Conservation (phyloP, 2,888 invertebrate species). For the Acanthosepion esculentum region DNA sequence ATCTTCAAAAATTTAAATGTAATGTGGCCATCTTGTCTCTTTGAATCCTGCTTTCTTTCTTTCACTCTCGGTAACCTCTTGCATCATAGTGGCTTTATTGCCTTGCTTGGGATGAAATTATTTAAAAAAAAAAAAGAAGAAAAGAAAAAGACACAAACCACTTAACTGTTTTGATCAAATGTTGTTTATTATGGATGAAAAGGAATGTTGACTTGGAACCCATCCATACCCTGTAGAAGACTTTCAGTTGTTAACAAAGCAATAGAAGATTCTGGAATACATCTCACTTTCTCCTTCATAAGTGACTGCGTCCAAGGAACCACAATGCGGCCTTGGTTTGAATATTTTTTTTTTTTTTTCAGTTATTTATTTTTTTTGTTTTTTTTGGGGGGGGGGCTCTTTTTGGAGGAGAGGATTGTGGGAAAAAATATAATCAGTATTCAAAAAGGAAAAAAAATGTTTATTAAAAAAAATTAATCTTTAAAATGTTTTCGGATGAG, state of each 20-base stretch:
- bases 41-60: no score
- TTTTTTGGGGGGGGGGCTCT: no score
- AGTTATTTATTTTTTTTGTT: no score
- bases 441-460: no score
- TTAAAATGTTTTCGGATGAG: no score
- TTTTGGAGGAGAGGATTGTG: no score
- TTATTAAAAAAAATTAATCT: no score
- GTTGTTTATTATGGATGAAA: constrained; percentile 44
- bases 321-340: not conserved
- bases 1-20: no score
- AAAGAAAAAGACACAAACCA: not conserved
- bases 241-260: constrained; percentile 16
- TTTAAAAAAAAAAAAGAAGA: not conserved
- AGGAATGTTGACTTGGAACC: constrained; percentile 37
- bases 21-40: no score
- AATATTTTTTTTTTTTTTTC: not conserved
- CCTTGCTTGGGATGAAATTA: not conserved
- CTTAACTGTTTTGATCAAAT: constrained; percentile 33
- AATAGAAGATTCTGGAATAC: not conserved
- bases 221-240: constrained; percentile 17
- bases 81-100: no score
- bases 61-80: no score
- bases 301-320: constrained; percentile 24
- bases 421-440: no score
- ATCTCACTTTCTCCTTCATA: not conserved